These are phyloP conservation scores for Gorilla gorilla DNA, from an alignment of 2,113 vertebrate genomes.

Conservation along the genomic window DNA sequence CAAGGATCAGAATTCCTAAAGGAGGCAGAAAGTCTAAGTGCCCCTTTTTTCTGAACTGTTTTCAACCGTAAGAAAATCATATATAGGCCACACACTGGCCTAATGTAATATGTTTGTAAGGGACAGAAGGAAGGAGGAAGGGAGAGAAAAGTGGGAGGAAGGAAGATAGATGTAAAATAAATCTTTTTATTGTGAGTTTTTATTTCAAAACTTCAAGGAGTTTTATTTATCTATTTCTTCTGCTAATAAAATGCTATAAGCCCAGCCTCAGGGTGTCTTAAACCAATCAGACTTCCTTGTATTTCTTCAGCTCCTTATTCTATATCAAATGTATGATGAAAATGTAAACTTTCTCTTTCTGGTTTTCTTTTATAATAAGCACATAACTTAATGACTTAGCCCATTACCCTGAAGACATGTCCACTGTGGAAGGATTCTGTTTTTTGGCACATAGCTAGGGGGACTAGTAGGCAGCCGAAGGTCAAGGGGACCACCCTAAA, in stretches of 20 bases:
- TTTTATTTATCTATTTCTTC: background rate
- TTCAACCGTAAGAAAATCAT: background rate
- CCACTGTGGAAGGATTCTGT: background rate
- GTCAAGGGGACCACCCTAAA: background rate
- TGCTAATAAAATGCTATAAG: background rate
- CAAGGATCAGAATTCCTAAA: background rate
- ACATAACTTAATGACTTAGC: background rate
- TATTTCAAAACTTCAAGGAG: background rate
- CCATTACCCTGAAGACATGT: background rate
- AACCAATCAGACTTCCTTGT: background rate
- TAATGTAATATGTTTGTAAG: background rate
- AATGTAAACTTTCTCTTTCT: background rate
- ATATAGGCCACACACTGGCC: background rate
- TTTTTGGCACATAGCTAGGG: rapidly evolving
- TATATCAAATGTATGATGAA: background rate
- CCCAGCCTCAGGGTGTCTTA: background rate
- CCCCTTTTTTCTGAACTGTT: background rate
- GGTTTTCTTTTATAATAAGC: background rate
- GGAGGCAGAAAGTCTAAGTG: background rate
- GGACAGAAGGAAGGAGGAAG: background rate
- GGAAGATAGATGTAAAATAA: rapidly evolving
- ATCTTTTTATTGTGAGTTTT: background rate
- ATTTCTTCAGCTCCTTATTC: background rate
- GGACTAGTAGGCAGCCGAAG: background rate
- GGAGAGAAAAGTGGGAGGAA: no score